Evolutionary conservation across 2,113 vertebrate species (phyloP).

Genomic region (Rafetus swinhoei): DNA sequence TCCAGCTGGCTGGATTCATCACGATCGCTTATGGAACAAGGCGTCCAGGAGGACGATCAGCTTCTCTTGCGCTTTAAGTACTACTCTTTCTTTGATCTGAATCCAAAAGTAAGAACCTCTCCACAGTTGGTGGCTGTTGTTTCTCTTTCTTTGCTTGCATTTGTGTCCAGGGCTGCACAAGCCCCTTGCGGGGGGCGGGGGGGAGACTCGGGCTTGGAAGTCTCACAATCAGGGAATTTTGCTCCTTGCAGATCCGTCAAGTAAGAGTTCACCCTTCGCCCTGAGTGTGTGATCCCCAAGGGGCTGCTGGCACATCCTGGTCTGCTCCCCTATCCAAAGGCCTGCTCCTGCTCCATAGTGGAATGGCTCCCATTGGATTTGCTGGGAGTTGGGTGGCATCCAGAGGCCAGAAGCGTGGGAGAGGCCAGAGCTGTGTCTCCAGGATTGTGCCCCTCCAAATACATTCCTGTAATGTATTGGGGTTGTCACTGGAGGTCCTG

Average conservation of each 20-base stretch:
- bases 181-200: rapidly evolving
- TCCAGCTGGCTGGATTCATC: conserved; percentile 96
- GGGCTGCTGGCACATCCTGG: neutral
- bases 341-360: neutral
- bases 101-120: conserved; percentile 90
- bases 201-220: neutral
- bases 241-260: neutral
- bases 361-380: neutral
- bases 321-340: neutral
- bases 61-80: conserved; percentile 96
- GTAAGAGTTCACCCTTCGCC: neutral
- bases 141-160: conserved; percentile 26
- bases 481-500: neutral
- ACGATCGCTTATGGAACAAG: conserved; percentile 96
- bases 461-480: neutral
- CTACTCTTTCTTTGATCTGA: conserved; percentile 97
- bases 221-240: neutral
- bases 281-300: neutral
- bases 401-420: neutral
- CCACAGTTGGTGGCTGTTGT: conserved; percentile 6
- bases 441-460: neutral
- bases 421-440: neutral
- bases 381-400: neutral
- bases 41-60: conserved; percentile 88
- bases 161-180: neutral